Percentiles rank a stretch among this genome's conserved stretches.
phyloP scores from a whole-genome alignment of 2,113 vertebrate genomes.

The Neodontobutis hainanensis region DNA sequence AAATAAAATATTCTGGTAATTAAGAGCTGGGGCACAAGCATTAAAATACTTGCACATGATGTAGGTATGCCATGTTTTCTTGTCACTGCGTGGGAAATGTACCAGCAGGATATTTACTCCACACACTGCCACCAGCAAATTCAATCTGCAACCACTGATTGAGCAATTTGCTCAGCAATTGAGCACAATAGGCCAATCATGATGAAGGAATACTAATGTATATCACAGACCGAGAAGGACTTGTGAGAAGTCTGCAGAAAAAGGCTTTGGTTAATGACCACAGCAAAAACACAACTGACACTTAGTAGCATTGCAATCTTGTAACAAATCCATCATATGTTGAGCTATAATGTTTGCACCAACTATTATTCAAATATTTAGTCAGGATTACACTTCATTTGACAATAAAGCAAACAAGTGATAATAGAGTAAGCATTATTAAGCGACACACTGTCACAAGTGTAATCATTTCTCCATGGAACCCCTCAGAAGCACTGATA shows the following conservation, averaged over 20 bases:
- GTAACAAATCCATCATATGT: neutral
- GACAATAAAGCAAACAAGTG: neutral
- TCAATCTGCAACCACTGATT: constrained; percentile 70
- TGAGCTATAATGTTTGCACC: neutral
- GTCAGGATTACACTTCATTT: no score
- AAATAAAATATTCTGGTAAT: neutral
- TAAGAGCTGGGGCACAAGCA: neutral
- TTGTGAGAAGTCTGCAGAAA: constrained; percentile 1
- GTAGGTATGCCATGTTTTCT: constrained; percentile 37
- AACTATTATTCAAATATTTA: neutral
- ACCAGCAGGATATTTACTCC: constrained; percentile 66
- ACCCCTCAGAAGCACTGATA: constrained; percentile 10
- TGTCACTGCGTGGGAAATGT: constrained; percentile 39
- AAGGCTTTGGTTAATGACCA: constrained; percentile 19
- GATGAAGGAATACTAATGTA: constrained; percentile 57
- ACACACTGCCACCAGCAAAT: constrained; percentile 63
- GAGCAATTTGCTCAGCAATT: constrained; percentile 70
- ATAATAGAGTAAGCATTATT: neutral
- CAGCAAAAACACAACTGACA: neutral
- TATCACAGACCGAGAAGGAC: constrained; percentile 15
- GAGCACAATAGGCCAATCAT: constrained; percentile 62
- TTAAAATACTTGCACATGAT: neutral
- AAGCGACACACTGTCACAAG: neutral
- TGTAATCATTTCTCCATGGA: constrained; percentile 12
- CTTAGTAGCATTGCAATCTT: neutral